Evolutionary conservation across 2,113 vertebrate species (phyloP).

Genomic region (Cyanoramphus novaezelandiae): DNA sequence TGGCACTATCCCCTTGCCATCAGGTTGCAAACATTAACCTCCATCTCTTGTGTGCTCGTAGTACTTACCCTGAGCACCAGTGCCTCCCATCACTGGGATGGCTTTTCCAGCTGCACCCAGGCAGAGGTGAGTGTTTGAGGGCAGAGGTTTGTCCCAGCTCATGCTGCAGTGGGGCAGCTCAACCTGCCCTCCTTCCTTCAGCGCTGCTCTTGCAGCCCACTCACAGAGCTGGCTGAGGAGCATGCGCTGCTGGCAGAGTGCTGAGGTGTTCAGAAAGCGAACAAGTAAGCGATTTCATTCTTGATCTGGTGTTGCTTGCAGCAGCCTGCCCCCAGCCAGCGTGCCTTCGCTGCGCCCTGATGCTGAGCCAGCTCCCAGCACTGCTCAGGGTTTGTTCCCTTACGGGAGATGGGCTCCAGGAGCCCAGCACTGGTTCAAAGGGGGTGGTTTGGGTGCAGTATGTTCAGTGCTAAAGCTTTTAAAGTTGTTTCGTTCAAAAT

Average conservation of each 20-base stretch:
- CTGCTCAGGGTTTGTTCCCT: background rate
- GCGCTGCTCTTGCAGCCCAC: background rate
- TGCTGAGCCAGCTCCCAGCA: background rate
- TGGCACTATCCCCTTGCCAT: background rate
- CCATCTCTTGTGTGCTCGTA: accelerated
- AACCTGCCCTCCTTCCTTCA: background rate
- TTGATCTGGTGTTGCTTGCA: background rate
- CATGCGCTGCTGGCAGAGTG: background rate
- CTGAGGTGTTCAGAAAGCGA: background rate
- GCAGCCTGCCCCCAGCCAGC: background rate
- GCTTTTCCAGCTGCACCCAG: background rate
- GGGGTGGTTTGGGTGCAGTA: background rate
- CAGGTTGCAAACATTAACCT: background rate
- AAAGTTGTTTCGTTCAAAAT: background rate
- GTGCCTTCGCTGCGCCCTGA: background rate
- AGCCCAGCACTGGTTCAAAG: background rate
- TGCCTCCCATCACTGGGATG: background rate
- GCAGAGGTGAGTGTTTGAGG: background rate
- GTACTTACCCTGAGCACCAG: background rate
- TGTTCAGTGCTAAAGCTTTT: background rate
- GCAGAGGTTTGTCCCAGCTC: background rate
- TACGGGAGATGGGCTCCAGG: accelerated
- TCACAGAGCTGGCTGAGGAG: background rate
- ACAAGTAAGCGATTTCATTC: background rate
- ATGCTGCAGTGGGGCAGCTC: background rate